These are phyloP conservation scores for Drosophila imparisetae DNA, from an alignment of 2,888 invertebrate species.

Conservation along the genomic window DNA sequence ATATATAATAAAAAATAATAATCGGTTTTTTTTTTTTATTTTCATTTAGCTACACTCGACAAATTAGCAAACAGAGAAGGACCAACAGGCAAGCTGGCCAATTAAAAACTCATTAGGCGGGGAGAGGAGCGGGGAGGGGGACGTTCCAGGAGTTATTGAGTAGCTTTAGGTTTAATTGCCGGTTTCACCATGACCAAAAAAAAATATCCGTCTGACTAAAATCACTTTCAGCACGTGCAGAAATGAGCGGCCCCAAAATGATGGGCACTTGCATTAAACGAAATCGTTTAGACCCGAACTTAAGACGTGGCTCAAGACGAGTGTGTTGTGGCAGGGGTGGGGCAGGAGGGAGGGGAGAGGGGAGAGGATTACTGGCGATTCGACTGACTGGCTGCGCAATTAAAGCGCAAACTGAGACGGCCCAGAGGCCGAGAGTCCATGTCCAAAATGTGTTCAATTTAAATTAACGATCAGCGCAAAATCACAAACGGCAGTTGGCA, in stretches of 20 bases:
- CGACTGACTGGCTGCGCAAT: slow-evolving; percentile 59
- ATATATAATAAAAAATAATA: slow-evolving; percentile 5
- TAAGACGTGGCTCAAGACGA: slow-evolving; percentile 34
- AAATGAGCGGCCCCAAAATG: slow-evolving; percentile 59
- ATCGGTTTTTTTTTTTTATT: neutral
- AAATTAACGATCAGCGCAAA: slow-evolving; percentile 75
- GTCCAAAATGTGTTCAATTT: slow-evolving; percentile 78
- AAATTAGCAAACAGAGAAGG: slow-evolving; percentile 53
- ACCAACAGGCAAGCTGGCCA: slow-evolving; percentile 40
- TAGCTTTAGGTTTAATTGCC: slow-evolving; percentile 67
- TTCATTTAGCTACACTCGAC: slow-evolving; percentile 44
- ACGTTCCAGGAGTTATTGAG: slow-evolving; percentile 34
- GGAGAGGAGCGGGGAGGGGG: neutral
- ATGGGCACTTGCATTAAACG: slow-evolving; percentile 79
- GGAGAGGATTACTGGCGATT: slow-evolving; percentile 20
- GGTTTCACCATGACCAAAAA: slow-evolving; percentile 72
- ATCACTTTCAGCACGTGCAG: slow-evolving; percentile 75
- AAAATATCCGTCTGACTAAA: slow-evolving; percentile 58
- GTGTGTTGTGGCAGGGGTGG: slow-evolving; percentile 1
- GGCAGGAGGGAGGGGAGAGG: neutral
- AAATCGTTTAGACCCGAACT: slow-evolving; percentile 68
- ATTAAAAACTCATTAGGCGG: slow-evolving; percentile 75
- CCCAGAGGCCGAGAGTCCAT: slow-evolving; percentile 54
- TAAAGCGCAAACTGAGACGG: slow-evolving; percentile 59
- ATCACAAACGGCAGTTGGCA: slow-evolving; percentile 63